Conservation (phyloP, 2,888 invertebrate genomes). For the Calliopum simillimum region DNA sequence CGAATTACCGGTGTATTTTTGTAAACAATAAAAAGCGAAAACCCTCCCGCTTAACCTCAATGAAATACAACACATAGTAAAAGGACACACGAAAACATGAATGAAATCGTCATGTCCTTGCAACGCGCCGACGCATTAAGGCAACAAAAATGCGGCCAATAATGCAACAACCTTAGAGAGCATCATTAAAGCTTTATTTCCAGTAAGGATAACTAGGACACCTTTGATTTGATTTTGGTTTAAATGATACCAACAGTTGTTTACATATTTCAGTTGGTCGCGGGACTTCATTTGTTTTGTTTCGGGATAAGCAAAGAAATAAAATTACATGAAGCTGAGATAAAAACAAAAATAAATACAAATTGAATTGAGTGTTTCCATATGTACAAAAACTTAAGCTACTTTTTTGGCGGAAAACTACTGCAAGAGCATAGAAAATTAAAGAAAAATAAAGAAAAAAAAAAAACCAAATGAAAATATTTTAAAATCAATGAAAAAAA, state of each 20-base stretch:
- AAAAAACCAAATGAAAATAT: conserved; percentile 19
- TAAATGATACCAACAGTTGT: conserved; percentile 32
- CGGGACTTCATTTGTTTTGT: conserved; percentile 19
- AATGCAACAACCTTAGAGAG: conserved; percentile 25
- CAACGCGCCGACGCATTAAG: conserved; percentile 25
- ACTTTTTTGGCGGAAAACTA: no score
- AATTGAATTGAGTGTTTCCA: not conserved
- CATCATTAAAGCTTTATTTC: not conserved
- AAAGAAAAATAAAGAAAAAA: no score
- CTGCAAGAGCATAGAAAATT: no score
- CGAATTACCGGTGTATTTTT: not conserved
- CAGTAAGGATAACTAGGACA: not conserved
- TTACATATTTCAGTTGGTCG: conserved; percentile 29
- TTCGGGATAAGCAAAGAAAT: not conserved
- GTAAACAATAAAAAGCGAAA: not conserved
- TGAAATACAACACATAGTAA: not conserved
- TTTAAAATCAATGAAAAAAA: not conserved
- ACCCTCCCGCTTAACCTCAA: not conserved
- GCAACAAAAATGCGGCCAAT: conserved; percentile 2
- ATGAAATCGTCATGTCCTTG: conserved; percentile 41
- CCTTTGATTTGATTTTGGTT: conserved; percentile 14
- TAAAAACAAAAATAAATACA: not conserved
- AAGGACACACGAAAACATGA: conserved; percentile 47
- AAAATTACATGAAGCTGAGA: not conserved
- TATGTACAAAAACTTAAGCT: not conserved